Conservation (phyloP, 92 coral and sea anemone genomes). For the Pocillopora grandis region DNA sequence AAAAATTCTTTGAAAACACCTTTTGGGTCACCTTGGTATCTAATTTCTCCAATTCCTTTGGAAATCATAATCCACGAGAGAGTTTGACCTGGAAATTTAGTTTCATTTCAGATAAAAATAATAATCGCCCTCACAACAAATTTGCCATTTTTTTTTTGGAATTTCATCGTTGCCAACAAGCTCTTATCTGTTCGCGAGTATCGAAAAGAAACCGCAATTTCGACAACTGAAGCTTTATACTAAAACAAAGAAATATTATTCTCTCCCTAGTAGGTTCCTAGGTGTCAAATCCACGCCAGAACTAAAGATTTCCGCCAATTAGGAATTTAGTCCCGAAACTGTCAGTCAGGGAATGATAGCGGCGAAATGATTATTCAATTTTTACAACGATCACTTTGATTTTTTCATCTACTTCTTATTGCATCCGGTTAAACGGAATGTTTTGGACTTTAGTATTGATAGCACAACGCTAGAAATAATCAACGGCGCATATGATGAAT, state of each 20-base stretch:
- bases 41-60: background rate
- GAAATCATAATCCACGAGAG: background rate
- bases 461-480: background rate
- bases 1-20: background rate
- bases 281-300: background rate
- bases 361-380: background rate
- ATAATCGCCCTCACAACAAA: background rate
- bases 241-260: background rate
- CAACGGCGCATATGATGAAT: background rate
- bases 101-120: background rate
- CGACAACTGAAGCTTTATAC: background rate
- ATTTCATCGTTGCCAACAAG: background rate
- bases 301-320: background rate
- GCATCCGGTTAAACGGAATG: background rate
- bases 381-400: background rate
- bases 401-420: background rate
- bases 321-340: background rate
- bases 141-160: background rate
- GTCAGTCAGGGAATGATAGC: background rate
- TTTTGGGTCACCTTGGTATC: background rate
- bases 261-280: background rate
- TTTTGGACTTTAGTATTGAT: background rate
- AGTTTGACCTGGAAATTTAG: background rate
- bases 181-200: background rate
- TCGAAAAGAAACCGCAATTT: background rate